Percentiles rank a stretch among this genome's conserved stretches.
phyloP scores from a whole-genome alignment of 2,113 vertebrate genomes.

The Actenoides lindsayi region DNA sequence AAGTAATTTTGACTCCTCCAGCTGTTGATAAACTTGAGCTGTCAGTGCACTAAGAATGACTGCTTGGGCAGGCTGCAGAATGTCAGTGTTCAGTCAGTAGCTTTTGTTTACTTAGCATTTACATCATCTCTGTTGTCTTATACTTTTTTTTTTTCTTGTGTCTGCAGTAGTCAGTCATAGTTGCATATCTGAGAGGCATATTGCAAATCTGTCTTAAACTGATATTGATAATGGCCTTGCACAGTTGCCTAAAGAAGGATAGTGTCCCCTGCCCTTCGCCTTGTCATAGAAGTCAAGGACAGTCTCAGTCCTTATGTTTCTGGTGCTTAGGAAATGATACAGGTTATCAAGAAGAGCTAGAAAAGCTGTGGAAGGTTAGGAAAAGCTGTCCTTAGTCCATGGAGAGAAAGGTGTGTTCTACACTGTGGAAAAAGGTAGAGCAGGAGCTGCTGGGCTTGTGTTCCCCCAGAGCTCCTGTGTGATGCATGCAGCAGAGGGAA shows the following conservation, averaged over 20 bases:
- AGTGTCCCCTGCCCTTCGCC: neutral
- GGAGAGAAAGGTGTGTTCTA: neutral
- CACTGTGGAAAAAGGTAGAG: neutral
- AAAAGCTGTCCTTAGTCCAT: neutral
- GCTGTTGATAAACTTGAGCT: constrained; percentile 50
- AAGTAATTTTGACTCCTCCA: constrained; percentile 53
- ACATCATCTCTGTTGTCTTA: neutral
- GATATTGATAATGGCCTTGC: neutral
- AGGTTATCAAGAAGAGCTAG: neutral
- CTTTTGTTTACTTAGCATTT: constrained; percentile 45
- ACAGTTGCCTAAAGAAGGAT: neutral
- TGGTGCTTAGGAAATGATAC: neutral
- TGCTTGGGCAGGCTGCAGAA: neutral
- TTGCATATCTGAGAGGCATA: neutral
- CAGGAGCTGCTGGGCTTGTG: neutral
- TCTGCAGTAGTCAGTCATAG: neutral
- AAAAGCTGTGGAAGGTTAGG: neutral
- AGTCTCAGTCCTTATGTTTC: neutral
- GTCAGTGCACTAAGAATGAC: neutral
- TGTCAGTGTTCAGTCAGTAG: neutral
- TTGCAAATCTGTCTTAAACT: neutral
- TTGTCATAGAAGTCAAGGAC: neutral
- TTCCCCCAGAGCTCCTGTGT: neutral
- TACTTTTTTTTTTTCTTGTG: neutral
- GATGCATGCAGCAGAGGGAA: neutral